Evolutionary conservation across 2,113 vertebrate species (phyloP).

Genomic region (Labeo rohita): DNA sequence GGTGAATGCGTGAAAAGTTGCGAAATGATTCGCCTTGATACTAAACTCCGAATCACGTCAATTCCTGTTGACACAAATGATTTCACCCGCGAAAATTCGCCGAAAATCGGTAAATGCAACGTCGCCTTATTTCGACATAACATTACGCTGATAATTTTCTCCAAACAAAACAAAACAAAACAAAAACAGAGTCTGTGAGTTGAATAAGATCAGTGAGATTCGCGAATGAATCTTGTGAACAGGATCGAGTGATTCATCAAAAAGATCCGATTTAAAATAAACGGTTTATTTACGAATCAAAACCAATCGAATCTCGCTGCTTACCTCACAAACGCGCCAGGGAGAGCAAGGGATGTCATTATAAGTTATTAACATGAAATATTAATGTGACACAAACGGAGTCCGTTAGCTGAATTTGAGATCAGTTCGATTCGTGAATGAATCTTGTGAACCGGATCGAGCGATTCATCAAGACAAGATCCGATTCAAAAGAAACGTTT

Average conservation of each 20-base stretch:
- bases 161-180: background rate
- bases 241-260: background rate
- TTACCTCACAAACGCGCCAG: too few relatives aligned
- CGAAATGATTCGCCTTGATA: background rate
- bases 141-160: too few relatives aligned
- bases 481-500: background rate
- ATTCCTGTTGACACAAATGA: too few relatives aligned
- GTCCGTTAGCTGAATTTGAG: too few relatives aligned
- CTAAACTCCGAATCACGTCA: background rate
- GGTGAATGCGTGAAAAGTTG: background rate
- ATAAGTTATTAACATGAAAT: too few relatives aligned
- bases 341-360: too few relatives aligned
- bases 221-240: background rate
- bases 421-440: too few relatives aligned
- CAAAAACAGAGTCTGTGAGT: background rate
- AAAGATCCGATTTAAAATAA: background rate
- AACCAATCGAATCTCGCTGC: background rate
- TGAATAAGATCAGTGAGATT: background rate
- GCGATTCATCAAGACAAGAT: too few relatives aligned
- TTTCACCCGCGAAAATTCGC: background rate
- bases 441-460: too few relatives aligned
- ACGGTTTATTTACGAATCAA: background rate
- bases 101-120: background rate
- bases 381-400: background rate
- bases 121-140: too few relatives aligned